Conservation (phyloP, 2,113 vertebrate genomes). For the Albula glossodonta region DNA sequence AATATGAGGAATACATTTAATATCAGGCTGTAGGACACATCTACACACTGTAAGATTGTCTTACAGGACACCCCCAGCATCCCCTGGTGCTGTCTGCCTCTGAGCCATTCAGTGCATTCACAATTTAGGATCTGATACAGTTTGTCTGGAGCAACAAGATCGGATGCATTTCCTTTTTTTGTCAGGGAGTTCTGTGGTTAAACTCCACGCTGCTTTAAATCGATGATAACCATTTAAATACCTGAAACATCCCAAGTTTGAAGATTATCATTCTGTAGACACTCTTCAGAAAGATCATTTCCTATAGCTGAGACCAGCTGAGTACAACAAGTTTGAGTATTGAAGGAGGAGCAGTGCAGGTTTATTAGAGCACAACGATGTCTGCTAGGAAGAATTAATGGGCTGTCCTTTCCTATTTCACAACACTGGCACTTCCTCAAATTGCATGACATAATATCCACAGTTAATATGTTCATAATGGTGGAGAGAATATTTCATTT, state of each 20-base stretch:
- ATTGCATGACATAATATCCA: background rate
- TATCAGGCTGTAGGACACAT: too few relatives aligned
- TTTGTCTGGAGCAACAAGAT: background rate
- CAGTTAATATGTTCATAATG: background rate
- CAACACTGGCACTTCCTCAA: background rate
- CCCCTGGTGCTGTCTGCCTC: too few relatives aligned
- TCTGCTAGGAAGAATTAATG: background rate
- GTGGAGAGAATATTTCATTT: background rate
- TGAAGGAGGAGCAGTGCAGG: background rate
- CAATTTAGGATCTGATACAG: background rate
- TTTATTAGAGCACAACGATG: slow-evolving; percentile 1
- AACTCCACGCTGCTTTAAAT: background rate
- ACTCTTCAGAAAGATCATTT: too few relatives aligned
- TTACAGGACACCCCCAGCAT: too few relatives aligned
- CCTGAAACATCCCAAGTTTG: background rate
- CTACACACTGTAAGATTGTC: too few relatives aligned
- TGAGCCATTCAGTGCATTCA: background rate
- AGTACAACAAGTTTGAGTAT: background rate
- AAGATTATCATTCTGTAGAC: background rate
- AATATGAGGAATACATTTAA: too few relatives aligned
- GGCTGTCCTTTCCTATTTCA: background rate
- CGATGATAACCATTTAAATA: slow-evolving; percentile 3
- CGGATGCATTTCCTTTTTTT: background rate
- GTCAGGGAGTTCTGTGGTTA: background rate
- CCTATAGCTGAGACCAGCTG: too few relatives aligned